Evolutionary conservation across 2,797 vertebrate species (phyloP), one percentile per base, ranked within the genome.

Genomic region (Sebastes oblongus): DNA sequence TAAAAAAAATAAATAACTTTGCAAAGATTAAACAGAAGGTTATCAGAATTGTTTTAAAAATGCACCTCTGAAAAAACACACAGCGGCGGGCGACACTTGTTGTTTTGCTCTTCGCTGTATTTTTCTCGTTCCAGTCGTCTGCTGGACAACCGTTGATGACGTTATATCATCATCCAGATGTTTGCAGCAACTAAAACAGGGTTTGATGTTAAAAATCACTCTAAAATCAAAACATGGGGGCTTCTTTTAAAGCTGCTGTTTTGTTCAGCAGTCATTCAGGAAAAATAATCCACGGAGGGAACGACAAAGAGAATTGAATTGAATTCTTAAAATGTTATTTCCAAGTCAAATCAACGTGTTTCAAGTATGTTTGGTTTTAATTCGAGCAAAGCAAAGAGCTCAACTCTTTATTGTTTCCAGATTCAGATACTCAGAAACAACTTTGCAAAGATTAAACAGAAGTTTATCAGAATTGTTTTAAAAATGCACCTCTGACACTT

Each of bases 211-310:
- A 24, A 5, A 58, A n/a, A 34, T 74, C 29, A 55, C 24, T 50
- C 13, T 25, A 2, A 52, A 50, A 42, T 54, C 5, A 0, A 64
- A 62, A 60, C 36, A 61, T 9, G 11, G 3, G 4, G 11, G 2
- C 18, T 64, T 39, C 42, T 76, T n/a, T 46, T 46, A 66, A 59
- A 75, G 54, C 5, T 20, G 42, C 11, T 2, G 29, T 30, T 30
- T 56, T 62, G 18, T 62, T 76, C 10, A 6, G 52, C 4, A 32
- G 14, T 20, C 14, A 10, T 6, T 67, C 20, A 46, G 27, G 58
- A 7, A n/a, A 25, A 56, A 22, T 0, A 36, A 29, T 5, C 3
- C 11, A 29, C 4, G 0, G 30, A 54, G 9, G 22, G 18, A 39
- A 39, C 12, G 12, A 13, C 12, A 36, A 24, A 25, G 16, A 11